These are phyloP conservation scores for Dicranocentrus wangi DNA, from an alignment of 2,888 invertebrate genomes.

Conservation along the genomic window DNA sequence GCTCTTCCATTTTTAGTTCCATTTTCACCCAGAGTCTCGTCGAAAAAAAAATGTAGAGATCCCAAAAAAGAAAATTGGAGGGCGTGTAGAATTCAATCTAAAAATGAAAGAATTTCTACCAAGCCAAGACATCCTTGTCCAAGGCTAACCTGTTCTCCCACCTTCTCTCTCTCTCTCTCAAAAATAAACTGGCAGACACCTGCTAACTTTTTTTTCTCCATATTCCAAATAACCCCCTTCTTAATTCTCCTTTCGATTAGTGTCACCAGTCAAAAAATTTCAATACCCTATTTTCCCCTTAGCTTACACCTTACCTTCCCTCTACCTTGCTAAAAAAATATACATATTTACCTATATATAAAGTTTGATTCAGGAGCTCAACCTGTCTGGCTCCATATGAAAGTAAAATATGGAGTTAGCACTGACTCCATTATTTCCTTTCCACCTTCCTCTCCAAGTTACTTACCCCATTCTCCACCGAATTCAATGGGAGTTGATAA, in stretches of 20 bases:
- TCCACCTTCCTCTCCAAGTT: conserved; percentile 1
- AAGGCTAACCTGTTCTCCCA: conserved; percentile 18
- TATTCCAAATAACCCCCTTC: not conserved
- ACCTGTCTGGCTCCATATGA: too few species aligned
- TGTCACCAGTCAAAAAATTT: conserved; percentile 1
- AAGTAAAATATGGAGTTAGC: not conserved
- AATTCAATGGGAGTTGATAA: not conserved
- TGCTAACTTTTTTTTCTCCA: conserved; percentile 4
- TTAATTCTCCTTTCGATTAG: conserved; percentile 18
- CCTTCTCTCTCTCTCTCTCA: not conserved
- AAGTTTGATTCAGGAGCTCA: not conserved
- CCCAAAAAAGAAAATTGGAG: too few species aligned
- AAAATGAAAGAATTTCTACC: not conserved
- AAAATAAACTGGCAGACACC: too few species aligned
- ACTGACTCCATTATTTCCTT: not conserved
- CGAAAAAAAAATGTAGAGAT: too few species aligned
- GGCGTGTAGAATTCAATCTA: not conserved
- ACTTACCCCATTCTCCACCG: not conserved
- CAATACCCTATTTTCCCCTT: conserved; percentile 10
- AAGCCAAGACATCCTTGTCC: conserved; percentile 23
- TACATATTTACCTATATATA: not conserved
- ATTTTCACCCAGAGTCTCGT: too few species aligned
- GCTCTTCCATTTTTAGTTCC: not conserved
- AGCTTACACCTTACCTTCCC: not conserved
- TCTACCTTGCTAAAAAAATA: not conserved